Percentiles rank a stretch among this genome's conserved stretches.
Evolutionary conservation across 2,113 vertebrate genomes (phyloP).

Genomic region (Genyomyrus donnyi): DNA sequence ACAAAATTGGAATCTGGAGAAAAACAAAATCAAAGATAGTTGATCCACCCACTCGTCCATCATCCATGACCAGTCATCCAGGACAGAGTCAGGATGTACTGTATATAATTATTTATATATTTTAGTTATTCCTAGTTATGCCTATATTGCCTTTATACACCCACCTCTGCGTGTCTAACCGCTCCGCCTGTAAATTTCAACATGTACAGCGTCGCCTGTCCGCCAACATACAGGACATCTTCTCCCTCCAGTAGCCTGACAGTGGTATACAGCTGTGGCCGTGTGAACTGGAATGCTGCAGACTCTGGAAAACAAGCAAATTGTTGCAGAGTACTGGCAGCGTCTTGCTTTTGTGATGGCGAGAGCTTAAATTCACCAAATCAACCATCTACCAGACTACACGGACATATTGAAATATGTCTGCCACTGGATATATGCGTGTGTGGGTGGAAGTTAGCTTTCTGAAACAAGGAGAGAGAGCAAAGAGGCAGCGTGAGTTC

Average conservation of each 20-base stretch:
- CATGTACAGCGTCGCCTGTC: constrained; percentile 52
- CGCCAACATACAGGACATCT: constrained; percentile 61
- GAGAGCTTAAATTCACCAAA: background rate
- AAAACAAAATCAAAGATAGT: background rate
- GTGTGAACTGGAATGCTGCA: constrained; percentile 51
- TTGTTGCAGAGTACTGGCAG: background rate
- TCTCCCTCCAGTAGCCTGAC: constrained; percentile 63
- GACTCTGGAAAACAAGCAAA: constrained; percentile 46
- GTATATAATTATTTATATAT: background rate
- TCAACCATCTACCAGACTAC: background rate
- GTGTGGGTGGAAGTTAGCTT: background rate
- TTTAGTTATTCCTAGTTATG: background rate
- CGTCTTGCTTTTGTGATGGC: background rate
- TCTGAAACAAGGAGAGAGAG: background rate
- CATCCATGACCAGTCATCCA: background rate
- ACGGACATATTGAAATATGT: background rate
- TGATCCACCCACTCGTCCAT: background rate
- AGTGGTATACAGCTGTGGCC: constrained; percentile 57
- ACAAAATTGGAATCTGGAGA: constrained; percentile 55
- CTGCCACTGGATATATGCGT: background rate
- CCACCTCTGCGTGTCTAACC: constrained; percentile 54
- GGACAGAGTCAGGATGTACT: background rate
- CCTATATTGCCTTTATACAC: background rate
- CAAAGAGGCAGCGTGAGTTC: background rate
- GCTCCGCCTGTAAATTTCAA: constrained; percentile 54